phyloP scores from a whole-genome alignment of 1,140 invertebrate species.

The Rhagoletis zephyria region DNA sequence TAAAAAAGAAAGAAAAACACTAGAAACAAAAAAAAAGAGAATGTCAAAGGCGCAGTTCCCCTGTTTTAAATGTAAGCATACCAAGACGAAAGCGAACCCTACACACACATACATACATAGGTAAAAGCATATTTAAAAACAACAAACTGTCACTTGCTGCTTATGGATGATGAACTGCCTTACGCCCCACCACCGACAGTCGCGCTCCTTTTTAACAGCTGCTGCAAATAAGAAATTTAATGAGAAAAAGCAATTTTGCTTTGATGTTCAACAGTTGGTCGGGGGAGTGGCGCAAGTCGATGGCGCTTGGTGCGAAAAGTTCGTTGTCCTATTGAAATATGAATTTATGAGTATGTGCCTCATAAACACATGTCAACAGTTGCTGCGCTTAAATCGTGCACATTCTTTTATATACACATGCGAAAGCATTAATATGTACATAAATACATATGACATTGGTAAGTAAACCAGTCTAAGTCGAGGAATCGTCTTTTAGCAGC shows the following conservation, averaged over 20 bases:
- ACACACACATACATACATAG: neutral
- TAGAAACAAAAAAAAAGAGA: neutral
- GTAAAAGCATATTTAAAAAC: neutral
- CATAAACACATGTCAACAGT: neutral
- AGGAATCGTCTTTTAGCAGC: too few species aligned
- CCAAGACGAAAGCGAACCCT: neutral
- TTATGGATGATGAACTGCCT: neutral
- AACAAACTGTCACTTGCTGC: neutral
- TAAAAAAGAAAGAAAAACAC: neutral
- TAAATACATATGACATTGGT: too few species aligned
- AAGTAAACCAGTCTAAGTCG: too few species aligned
- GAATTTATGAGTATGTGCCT: neutral
- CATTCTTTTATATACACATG: too few species aligned
- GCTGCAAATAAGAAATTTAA: constrained; percentile 3
- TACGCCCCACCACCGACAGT: neutral
- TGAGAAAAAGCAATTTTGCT: constrained; percentile 24
- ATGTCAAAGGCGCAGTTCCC: constrained; percentile 5
- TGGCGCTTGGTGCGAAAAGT: neutral
- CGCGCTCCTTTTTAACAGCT: neutral
- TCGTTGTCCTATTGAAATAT: neutral
- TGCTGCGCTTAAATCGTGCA: neutral
- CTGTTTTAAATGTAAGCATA: neutral
- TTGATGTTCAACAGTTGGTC: constrained; percentile 14
- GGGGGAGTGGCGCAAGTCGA: neutral
- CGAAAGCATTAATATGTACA: too few species aligned